These are phyloP conservation scores for Notoglanidium macrostoma DNA, from an alignment of 2,797 vertebrate genomes.

Conservation along the genomic window DNA sequence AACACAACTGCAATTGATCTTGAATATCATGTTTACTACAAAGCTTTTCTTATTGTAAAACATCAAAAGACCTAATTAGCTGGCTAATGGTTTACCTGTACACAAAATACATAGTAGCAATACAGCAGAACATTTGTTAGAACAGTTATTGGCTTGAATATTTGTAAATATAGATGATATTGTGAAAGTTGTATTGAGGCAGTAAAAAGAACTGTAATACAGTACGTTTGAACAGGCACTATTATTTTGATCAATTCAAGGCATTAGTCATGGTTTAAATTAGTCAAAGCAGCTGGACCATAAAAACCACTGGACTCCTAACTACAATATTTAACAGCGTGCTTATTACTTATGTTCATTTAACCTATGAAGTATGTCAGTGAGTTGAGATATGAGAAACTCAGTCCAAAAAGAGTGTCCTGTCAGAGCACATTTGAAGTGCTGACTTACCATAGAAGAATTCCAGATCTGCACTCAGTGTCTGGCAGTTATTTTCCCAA, in stretches of 20 bases:
- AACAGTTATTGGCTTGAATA: not conserved
- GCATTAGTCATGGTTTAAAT: constrained; percentile 4
- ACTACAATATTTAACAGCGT: not conserved
- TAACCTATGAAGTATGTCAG: not conserved
- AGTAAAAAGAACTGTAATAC: not conserved
- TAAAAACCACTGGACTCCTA: not conserved
- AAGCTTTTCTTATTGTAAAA: too few species aligned
- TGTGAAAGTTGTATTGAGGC: not conserved
- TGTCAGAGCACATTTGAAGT: not conserved
- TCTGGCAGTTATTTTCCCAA: constrained; percentile 4
- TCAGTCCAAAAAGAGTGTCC: not conserved
- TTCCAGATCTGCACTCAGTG: not conserved
- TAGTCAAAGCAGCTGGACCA: not conserved
- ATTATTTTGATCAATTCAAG: not conserved
- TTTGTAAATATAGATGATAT: not conserved
- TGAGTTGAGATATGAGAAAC: not conserved
- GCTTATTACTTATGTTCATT: not conserved
- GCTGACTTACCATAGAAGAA: constrained; percentile 2
- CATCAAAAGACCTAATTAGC: too few species aligned
- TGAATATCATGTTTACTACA: too few species aligned
- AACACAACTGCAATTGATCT: too few species aligned
- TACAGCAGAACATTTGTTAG: not conserved
- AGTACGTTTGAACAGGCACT: not conserved
- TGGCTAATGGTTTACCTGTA: too few species aligned
- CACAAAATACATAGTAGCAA: not conserved